Conservation (phyloP, 1,140 invertebrate species). For the Neodiprion fabricii region DNA sequence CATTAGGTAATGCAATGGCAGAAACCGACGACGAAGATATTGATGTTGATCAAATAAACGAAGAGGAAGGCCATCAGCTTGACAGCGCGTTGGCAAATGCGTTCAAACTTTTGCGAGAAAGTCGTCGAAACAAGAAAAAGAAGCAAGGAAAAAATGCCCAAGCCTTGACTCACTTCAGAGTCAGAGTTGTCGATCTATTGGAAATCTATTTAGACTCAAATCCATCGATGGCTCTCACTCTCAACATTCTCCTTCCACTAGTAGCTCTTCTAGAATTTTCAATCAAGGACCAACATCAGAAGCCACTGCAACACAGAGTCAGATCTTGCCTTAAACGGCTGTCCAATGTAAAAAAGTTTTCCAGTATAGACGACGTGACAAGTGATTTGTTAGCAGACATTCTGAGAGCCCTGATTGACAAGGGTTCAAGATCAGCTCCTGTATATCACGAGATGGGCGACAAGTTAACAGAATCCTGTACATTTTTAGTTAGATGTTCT, state of each 20-base stretch:
- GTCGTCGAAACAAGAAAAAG: constrained; percentile 65
- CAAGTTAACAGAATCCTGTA: constrained; percentile 70
- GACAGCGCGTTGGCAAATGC: constrained; percentile 74
- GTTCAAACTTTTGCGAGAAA: constrained; percentile 71
- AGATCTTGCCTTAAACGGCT: constrained; percentile 69
- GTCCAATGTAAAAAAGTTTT: constrained; percentile 68
- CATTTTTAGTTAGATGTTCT: constrained; percentile 70
- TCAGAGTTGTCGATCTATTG: constrained; percentile 73
- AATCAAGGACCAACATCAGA: constrained; percentile 72
- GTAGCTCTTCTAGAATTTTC: constrained; percentile 71
- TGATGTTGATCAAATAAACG: constrained; percentile 77
- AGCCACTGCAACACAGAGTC: constrained; percentile 69
- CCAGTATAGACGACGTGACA: constrained; percentile 64
- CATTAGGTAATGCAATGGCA: constrained; percentile 63
- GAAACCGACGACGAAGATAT: constrained; percentile 73
- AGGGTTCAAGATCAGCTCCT: constrained; percentile 68
- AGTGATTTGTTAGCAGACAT: constrained; percentile 64
- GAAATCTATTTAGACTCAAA: constrained; percentile 74
- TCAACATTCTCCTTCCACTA: constrained; percentile 73
- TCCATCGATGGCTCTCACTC: constrained; percentile 68
- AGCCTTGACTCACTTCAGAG: constrained; percentile 72
- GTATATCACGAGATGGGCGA: constrained; percentile 73
- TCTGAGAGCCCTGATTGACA: constrained; percentile 66
- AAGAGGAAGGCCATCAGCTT: constrained; percentile 76
- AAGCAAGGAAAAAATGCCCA: constrained; percentile 72